Evolutionary conservation across 2,888 invertebrate genomes (phyloP), one percentile per base, ranked within the genome.

Genomic region (Orthosia gracilis): DNA sequence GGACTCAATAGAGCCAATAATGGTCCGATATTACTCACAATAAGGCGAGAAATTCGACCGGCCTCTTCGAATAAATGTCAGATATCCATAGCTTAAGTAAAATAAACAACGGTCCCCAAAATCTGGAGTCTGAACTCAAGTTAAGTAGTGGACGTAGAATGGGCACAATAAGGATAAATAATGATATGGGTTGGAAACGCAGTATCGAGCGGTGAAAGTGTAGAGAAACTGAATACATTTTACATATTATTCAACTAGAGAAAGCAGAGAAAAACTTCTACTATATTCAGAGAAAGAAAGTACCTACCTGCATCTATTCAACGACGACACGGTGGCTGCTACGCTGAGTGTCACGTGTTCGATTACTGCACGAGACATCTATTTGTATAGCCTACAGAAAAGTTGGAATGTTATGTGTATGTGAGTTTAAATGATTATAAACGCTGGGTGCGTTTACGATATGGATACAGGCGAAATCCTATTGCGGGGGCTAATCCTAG

Each of bases 151-250:
- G 79, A 85, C 86, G 84, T 87, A 87, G 82, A 91, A 92, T 92
- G 90, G 92, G 88, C 89, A 90, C 93, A 90, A 92, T 94, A 94
- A 94, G 92, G 89, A 92, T 94, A 94, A 94, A 93, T 94, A 92
- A 94, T 93, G 93, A 93, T 92, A 89, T 87, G 86, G 86, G 76
- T 57, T 57, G 69, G 72, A 78, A 87, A 87, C 67, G 55, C 68
- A 72, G 70, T 72, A 82, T 82, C 59, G 77, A 78, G 45, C 66
- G 57, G 50, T 55, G 68, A 73, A 63, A 69, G 66, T 67, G 66
- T 59, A 73, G 63, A 61, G 63, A 59, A 63, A 66, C 73, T 68
- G 65, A 26, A 31, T 52, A 66, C 45, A 58, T 52, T 76, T 73
- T 83, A 66, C 73, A 73, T 80, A 83, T 26, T 2, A 26, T 67